These are phyloP conservation scores for Parazoanthus swiftii DNA, from an alignment of 92 coral and sea anemone genomes.

Conservation along the genomic window DNA sequence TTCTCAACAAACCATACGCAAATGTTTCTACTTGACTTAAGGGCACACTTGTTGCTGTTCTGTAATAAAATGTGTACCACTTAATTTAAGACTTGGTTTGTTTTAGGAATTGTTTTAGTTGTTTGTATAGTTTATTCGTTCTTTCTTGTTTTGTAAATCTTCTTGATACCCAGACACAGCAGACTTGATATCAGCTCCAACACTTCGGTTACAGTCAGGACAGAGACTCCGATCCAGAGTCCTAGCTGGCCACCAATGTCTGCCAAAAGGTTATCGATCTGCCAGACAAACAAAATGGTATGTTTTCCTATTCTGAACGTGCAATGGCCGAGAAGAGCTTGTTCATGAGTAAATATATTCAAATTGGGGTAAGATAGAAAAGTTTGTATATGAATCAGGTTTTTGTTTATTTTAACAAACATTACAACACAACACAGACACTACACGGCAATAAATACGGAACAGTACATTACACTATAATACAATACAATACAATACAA, in stretches of 20 bases:
- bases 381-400: too few relatives aligned
- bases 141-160: neutral
- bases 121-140: neutral
- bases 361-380: neutral
- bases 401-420: too few relatives aligned
- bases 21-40: too few relatives aligned
- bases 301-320: too few relatives aligned
- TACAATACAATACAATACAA: neutral
- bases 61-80: too few relatives aligned
- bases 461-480: neutral
- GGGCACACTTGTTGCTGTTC: too few relatives aligned
- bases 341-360: too few relatives aligned
- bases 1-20: too few relatives aligned
- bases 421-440: neutral
- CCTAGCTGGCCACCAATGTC: slow-evolving; percentile 37
- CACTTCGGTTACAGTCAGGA: slow-evolving; percentile 29
- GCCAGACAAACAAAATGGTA: neutral
- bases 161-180: neutral
- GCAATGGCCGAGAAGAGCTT: too few relatives aligned
- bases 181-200: slow-evolving; percentile 21
- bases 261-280: slow-evolving; percentile 27
- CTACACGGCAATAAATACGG: neutral
- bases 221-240: slow-evolving; percentile 35
- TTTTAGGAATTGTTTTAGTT: too few relatives aligned
- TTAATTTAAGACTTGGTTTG: too few relatives aligned